These are phyloP conservation scores for Cheumatopsyche charites DNA, from an alignment of 1,140 invertebrate genomes.

Conservation along the genomic window DNA sequence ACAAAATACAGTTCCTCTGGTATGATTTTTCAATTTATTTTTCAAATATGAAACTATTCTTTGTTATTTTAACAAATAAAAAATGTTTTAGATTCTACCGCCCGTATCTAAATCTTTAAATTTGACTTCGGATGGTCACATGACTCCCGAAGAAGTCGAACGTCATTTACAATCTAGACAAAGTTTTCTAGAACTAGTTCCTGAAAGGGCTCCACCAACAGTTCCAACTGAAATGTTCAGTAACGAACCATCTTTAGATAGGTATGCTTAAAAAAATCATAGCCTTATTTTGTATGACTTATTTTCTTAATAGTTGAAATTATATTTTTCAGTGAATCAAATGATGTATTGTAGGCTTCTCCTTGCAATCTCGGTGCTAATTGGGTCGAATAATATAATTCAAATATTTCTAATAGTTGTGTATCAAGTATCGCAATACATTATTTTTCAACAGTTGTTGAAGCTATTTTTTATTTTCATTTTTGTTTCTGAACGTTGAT, in stretches of 20 bases:
- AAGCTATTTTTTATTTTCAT: too few species aligned
- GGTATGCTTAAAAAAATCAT: too few species aligned
- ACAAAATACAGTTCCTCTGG: conserved; percentile 41
- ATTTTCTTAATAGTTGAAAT: too few species aligned
- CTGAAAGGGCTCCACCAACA: conserved; percentile 84
- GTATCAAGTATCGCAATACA: too few species aligned
- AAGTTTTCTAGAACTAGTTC: conserved; percentile 78
- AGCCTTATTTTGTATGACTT: too few species aligned
- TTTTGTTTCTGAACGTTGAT: too few species aligned
- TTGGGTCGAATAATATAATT: conserved; percentile 48
- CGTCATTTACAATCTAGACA: conserved; percentile 86
- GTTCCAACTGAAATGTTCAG: conserved; percentile 93
- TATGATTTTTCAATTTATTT: too few species aligned
- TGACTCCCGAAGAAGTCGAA: conserved; percentile 91
- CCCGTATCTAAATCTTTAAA: conserved; percentile 52
- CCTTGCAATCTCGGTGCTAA: conserved; percentile 54
- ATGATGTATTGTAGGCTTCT: conserved; percentile 79
- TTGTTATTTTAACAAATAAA: too few species aligned
- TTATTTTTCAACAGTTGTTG: too few species aligned
- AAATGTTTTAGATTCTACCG: conserved; percentile 53
- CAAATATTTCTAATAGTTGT: too few species aligned
- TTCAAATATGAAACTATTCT: too few species aligned
- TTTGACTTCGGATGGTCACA: conserved; percentile 75
- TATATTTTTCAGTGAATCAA: conserved; percentile 74
- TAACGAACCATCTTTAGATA: conserved; percentile 85